phyloP scores from a whole-genome alignment of 2,888 invertebrate species.

The Heliconius hortense region DNA sequence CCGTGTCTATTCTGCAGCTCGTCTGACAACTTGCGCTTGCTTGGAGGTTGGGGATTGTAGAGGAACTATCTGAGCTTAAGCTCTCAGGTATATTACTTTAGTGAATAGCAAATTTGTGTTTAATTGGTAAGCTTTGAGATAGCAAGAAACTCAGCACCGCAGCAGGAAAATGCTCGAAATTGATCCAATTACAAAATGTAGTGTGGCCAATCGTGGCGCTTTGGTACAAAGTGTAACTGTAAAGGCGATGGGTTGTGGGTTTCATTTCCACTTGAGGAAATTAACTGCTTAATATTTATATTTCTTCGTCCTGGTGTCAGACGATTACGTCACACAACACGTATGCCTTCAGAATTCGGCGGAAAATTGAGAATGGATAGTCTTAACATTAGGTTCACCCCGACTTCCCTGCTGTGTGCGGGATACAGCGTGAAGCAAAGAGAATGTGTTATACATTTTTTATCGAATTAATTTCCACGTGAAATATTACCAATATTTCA shows the following conservation, averaged over 20 bases:
- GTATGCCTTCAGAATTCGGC: not conserved
- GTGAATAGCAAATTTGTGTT: constrained; percentile 14
- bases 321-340: not conserved
- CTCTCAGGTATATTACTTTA: constrained; percentile 17
- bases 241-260: not conserved
- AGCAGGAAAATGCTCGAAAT: too few relatives aligned
- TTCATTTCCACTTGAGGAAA: not conserved
- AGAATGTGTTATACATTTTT: too few relatives aligned
- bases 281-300: not conserved
- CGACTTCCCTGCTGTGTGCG: too few relatives aligned
- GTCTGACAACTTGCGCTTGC: constrained; percentile 25
- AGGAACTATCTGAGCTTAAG: constrained; percentile 15
- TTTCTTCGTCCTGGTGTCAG: not conserved
- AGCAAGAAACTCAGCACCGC: not conserved
- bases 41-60: constrained; percentile 17
- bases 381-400: too few relatives aligned
- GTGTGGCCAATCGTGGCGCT: too few relatives aligned
- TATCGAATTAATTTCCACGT: too few relatives aligned
- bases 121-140: constrained; percentile 2
- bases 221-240: too few relatives aligned
- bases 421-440: too few relatives aligned
- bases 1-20: constrained; percentile 20
- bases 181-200: too few relatives aligned
- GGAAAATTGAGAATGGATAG: too few relatives aligned
- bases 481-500: too few relatives aligned